A percentile compares a stretch with the other conserved stretches of the same genome.
phyloP scores from a whole-genome alignment of 2,113 vertebrate genomes.

The Dipodomys stephensi region DNA sequence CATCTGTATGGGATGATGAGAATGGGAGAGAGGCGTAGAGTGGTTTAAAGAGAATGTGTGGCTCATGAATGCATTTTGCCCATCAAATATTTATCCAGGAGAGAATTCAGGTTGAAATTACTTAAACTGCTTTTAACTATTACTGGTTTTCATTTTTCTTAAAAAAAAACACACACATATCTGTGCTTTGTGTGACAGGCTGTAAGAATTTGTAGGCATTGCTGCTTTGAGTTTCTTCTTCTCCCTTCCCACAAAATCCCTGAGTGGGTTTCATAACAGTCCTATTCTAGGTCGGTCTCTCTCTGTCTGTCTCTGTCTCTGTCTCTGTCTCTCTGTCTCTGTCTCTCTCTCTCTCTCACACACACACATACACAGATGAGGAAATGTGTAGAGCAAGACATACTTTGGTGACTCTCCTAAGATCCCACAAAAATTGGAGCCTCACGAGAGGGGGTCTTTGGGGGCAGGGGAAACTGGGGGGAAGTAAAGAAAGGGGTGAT shows the following conservation, averaged over 20 bases:
- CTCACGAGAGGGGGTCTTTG: too few species aligned
- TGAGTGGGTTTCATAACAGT: not conserved
- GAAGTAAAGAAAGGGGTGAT: too few species aligned
- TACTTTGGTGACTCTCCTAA: conserved; percentile 23
- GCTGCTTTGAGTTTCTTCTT: not conserved
- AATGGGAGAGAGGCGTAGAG: not conserved
- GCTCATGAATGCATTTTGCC: conserved; percentile 15
- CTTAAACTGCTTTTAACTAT: conserved; percentile 27
- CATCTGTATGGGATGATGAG: not conserved
- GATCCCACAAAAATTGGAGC: not conserved
- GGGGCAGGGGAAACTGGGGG: too few species aligned
- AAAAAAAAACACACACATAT: too few species aligned
- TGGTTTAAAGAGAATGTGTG: not conserved
- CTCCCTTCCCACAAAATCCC: not conserved
- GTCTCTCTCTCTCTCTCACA: not conserved
- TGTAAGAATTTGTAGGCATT: not conserved
- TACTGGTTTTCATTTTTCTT: conserved; percentile 7
- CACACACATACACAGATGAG: not conserved
- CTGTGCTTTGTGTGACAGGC: not conserved
- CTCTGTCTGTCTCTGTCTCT: not conserved
- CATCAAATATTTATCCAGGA: conserved; percentile 17
- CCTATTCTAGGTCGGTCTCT: not conserved
- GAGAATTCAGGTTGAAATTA: not conserved
- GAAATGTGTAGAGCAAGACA: not conserved
- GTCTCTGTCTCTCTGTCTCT: too few species aligned